A percentile compares a stretch with the other conserved stretches of the same genome.
Evolutionary conservation across 53 echinoderm and acorn worm species (phyloP).

Genomic region (Apostichopus leukothele): DNA sequence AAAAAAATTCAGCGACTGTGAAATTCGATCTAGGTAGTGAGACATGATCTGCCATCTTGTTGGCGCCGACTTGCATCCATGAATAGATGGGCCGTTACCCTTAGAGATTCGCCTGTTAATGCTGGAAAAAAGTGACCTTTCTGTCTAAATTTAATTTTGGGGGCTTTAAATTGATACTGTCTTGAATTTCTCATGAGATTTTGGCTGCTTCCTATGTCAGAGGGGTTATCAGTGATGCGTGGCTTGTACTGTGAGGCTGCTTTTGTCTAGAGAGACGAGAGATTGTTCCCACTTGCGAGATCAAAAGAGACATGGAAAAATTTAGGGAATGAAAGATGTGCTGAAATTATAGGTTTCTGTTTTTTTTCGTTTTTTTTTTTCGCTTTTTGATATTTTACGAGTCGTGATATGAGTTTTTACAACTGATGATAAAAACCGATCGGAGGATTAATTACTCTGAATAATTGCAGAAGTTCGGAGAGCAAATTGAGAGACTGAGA

Average conservation of each 20-base stretch:
- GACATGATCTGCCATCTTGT: not conserved
- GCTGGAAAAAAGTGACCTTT: conserved; percentile 8
- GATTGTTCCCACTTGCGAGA: not conserved
- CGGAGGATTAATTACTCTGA: not conserved
- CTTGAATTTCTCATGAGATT: conserved; percentile 19
- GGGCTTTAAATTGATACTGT: conserved; percentile 13
- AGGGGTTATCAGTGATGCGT: not conserved
- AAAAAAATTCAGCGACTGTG: not conserved
- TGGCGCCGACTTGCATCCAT: not conserved
- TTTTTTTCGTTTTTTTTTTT: too few relatives aligned
- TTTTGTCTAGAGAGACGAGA: not conserved
- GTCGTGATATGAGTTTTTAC: too few relatives aligned
- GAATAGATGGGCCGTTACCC: not conserved
- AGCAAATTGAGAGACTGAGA: not conserved
- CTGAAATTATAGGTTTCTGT: not conserved
- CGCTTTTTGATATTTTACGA: too few relatives aligned
- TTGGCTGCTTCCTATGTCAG: conserved; percentile 18
- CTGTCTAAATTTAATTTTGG: conserved; percentile 10
- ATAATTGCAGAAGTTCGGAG: not conserved
- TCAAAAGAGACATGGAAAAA: not conserved
- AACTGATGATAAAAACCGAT: too few relatives aligned
- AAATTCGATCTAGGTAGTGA: not conserved
- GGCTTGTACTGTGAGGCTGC: not conserved
- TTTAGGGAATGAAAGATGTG: not conserved
- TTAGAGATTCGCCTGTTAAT: not conserved